Base-by-base conservation (phyloP, 2,888 invertebrate species). In the Thereva nobilitata region DNA sequence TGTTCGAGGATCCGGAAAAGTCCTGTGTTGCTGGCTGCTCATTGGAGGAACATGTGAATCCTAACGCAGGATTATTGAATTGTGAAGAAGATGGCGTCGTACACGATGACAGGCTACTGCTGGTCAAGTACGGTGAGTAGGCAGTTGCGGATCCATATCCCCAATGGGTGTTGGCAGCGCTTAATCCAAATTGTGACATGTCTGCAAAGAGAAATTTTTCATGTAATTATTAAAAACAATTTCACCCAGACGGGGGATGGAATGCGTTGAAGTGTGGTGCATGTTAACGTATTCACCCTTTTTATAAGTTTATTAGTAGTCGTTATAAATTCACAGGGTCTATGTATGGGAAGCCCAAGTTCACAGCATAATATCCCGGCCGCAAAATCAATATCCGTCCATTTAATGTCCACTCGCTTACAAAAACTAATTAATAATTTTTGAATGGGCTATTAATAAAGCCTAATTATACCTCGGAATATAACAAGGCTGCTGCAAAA, bases 101-200 rank as follows among this genome's bases (percentile, higher is more conserved):
- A 76, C 89, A 92, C 23, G 89, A 91, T 40, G 89, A 89, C 71
- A 87, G 77, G 72, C 87, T 85, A 74, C 87, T 86, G 55, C 85
- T 82, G 52, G 87, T 87, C 75, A 93, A 84, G 78, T 93, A 94
- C 9, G 93, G 91, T 0, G 93, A 92, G 80, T 93, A 94, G 9
- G 92, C 92, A 67, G 91, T 89, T 38, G 93, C 90, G 53, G 92
- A 87, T 49, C 93, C 89, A 78, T 93, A 93, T 71, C 93, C 92
- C 93, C 93, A 93, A 77, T 91, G 91, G 8, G 92, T 89, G 80
- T 93, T 93, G 74, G 91, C 88, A 75, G 91, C 89, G 79, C 91
- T 90, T 77, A 92, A 82, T 52, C 92, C 91, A 78, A 93, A 92
- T 80, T 92, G 92, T 73, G 91, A 87, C 91, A 93, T 92, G 81